These are phyloP conservation scores for Tragulus kanchil DNA, from an alignment of 2,113 vertebrate species.

Conservation along the genomic window DNA sequence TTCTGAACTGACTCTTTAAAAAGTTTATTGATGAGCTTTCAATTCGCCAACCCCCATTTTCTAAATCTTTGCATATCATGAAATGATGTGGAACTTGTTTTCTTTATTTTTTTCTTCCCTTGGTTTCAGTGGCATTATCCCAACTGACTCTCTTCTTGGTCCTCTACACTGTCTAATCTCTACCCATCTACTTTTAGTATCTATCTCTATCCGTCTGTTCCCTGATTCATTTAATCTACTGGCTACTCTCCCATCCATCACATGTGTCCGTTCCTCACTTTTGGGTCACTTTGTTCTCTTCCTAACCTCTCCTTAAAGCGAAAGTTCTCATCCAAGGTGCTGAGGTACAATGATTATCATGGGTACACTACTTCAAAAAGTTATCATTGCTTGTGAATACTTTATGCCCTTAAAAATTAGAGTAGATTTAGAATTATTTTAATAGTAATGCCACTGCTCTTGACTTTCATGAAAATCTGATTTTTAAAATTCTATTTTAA, in stretches of 20 bases:
- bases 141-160: neutral
- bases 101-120: neutral
- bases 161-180: neutral
- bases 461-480: neutral
- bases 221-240: neutral
- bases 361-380: neutral
- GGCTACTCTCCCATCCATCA: neutral
- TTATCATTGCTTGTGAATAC: neutral
- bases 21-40: neutral
- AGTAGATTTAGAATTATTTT: neutral
- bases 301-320: neutral
- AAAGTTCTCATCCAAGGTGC: neutral
- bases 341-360: neutral
- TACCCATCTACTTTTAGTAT: neutral
- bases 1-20: neutral
- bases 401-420: slow-evolving; percentile 9
- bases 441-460: neutral
- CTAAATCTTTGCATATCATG: neutral
- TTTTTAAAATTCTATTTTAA: neutral
- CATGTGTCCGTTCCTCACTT: neutral
- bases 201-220: neutral
- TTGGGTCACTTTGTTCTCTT: neutral
- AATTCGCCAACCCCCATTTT: neutral
- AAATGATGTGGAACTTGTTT: neutral
- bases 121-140: neutral